These are phyloP conservation scores for Parotia lawesii DNA, from an alignment of 2,113 vertebrate species.

Conservation along the genomic window DNA sequence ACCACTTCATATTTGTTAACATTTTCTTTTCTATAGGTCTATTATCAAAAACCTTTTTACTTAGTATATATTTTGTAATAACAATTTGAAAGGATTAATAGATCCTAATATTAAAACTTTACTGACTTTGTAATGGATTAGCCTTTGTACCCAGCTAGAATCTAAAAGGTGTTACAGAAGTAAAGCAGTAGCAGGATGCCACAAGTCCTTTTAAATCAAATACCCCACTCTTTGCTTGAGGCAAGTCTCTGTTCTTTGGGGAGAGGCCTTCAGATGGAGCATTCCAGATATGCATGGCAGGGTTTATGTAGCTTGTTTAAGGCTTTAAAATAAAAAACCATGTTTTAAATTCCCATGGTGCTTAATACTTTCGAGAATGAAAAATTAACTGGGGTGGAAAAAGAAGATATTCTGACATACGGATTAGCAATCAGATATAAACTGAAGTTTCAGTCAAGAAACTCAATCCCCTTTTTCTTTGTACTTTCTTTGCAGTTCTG, in stretches of 20 bases:
- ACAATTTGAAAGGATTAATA: neutral
- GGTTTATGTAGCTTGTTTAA: neutral
- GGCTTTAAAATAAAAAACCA: neutral
- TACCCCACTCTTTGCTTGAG: neutral
- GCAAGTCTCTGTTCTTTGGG: neutral
- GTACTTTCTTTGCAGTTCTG: neutral
- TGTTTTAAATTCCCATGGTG: neutral
- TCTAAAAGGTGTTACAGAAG: constrained; percentile 8
- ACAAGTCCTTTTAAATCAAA: neutral
- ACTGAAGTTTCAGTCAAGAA: neutral
- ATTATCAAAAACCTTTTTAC: neutral
- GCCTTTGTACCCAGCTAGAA: neutral
- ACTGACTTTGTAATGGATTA: neutral
- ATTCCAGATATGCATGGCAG: neutral
- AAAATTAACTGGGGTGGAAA: neutral
- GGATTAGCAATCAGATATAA: neutral
- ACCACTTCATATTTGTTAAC: neutral
- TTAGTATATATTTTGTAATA: neutral
- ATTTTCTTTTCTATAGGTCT: neutral
- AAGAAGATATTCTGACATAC: neutral
- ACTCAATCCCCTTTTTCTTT: neutral
- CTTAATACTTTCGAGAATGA: neutral
- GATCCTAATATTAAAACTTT: neutral
- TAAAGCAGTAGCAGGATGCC: neutral
- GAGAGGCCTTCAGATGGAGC: neutral